Percentiles rank a stretch among this genome's conserved stretches.
Conservation (phyloP, 2,888 invertebrate species). For the Alcis repandata region DNA sequence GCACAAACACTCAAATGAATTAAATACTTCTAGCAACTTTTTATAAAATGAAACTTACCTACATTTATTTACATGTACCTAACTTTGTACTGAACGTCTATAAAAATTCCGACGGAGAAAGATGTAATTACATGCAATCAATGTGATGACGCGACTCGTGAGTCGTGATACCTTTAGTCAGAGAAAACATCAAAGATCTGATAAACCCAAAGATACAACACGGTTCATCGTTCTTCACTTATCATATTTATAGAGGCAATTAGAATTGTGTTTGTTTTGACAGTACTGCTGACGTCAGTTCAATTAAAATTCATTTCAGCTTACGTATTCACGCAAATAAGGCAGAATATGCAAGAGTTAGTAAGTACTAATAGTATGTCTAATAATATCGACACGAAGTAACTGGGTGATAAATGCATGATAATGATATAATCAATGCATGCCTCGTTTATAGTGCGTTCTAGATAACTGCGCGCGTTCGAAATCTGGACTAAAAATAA, state of each 20-base stretch:
- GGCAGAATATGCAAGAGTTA: slow-evolving; percentile 16
- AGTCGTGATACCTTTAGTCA: not conserved
- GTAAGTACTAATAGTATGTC: slow-evolving; percentile 1
- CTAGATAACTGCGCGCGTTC: not conserved
- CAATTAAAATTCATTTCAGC: slow-evolving; percentile 44
- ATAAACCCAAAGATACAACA: slow-evolving; percentile 12
- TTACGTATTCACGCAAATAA: slow-evolving; percentile 32
- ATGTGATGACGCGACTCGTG: not conserved
- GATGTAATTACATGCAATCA: slow-evolving; percentile 10
- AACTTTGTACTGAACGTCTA: slow-evolving; percentile 7
- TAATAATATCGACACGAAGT: slow-evolving; percentile 19
- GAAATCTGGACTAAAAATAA: not conserved
- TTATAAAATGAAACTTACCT: not conserved
- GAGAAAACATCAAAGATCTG: slow-evolving; percentile 21
- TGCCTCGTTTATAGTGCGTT: not conserved
- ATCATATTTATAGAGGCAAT: slow-evolving; percentile 39
- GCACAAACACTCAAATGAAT: too few species aligned
- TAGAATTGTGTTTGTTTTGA: slow-evolving; percentile 41
- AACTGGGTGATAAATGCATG: not conserved
- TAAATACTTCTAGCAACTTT: too few species aligned
- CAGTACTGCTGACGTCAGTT: slow-evolving; percentile 35
- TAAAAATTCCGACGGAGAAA: slow-evolving; percentile 10
- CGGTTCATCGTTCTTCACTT: slow-evolving; percentile 26
- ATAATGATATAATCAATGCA: slow-evolving; percentile 3
- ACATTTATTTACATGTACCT: slow-evolving; percentile 27